phyloP scores from a whole-genome alignment of 2,888 invertebrate species.

The Caenorhabditis sinica region DNA sequence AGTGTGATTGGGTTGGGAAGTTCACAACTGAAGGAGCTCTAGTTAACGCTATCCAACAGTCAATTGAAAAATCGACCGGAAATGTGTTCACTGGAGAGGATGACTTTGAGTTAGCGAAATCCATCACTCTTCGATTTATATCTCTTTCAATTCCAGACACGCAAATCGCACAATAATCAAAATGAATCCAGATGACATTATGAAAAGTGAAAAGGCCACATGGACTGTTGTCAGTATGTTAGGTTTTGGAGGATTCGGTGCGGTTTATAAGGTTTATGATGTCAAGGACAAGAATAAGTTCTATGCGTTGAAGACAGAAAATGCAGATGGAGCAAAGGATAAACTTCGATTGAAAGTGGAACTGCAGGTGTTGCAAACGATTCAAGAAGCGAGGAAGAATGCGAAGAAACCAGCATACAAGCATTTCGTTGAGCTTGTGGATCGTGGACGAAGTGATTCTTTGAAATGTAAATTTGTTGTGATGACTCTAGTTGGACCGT shows the following conservation, averaged over 20 bases:
- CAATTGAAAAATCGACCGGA: constrained; percentile 11
- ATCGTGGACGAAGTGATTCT: constrained; percentile 63
- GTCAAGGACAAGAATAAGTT: constrained; percentile 30
- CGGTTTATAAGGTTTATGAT: constrained; percentile 67
- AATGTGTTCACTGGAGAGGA: constrained; percentile 56
- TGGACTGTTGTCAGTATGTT: constrained; percentile 62
- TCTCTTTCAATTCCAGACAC: no score
- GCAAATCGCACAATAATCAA: no score
- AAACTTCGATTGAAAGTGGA: constrained; percentile 72
- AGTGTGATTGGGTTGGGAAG: constrained; percentile 47
- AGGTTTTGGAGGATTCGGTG: constrained; percentile 72
- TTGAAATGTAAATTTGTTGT: constrained; percentile 70
- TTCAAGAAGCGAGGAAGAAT: constrained; percentile 33
- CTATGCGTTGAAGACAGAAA: constrained; percentile 73
- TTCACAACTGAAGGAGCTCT: background rate
- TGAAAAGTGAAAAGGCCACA: constrained; percentile 38
- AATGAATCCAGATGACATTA: constrained; percentile 46
- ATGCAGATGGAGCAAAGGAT: constrained; percentile 61
- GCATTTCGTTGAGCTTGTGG: constrained; percentile 69
- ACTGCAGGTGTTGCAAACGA: constrained; percentile 57
- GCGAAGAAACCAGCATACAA: background rate
- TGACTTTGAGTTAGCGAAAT: constrained; percentile 47
- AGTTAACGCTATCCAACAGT: constrained; percentile 21
- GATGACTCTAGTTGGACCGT: constrained; percentile 71
- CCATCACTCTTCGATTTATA: no score